These are phyloP conservation scores for Oophaga sylvatica DNA, from an alignment of 2,797 vertebrate genomes.

Conservation along the genomic window DNA sequence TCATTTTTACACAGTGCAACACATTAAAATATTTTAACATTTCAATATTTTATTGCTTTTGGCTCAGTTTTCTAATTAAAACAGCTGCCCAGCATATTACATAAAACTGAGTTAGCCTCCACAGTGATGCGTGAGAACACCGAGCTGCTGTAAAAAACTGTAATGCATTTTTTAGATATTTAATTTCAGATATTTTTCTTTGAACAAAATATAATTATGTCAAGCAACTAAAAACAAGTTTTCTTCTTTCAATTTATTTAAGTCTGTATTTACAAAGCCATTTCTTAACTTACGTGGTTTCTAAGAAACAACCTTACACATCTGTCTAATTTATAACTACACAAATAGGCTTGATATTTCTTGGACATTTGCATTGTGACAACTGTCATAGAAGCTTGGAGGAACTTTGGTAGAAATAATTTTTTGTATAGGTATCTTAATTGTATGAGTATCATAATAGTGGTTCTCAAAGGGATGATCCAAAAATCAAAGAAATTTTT, in stretches of 20 bases:
- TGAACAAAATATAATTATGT: background rate
- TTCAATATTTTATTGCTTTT: conserved; percentile 54
- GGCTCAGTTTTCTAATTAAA: conserved; percentile 49
- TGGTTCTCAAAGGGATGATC: no score
- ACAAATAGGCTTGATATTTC: no score
- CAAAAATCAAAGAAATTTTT: no score
- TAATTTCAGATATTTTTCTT: background rate
- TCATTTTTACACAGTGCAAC: conserved; percentile 46
- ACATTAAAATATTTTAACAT: conserved; percentile 54
- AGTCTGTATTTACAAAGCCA: background rate
- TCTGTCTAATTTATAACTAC: no score
- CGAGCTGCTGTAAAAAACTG: background rate
- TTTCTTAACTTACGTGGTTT: no score
- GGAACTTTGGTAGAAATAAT: no score
- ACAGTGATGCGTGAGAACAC: background rate
- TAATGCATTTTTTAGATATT: background rate
- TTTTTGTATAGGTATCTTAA: no score
- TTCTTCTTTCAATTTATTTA: background rate
- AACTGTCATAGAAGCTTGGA: no score
- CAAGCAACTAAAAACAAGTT: background rate
- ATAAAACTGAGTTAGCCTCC: conserved; percentile 8
- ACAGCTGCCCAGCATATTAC: conserved; percentile 29
- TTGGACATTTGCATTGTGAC: no score
- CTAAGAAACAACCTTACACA: no score
- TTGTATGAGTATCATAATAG: no score